Evolutionary conservation across 2,888 invertebrate genomes (phyloP), one percentile per base, ranked within the genome.

Genomic region (Zygaena filipendulae): DNA sequence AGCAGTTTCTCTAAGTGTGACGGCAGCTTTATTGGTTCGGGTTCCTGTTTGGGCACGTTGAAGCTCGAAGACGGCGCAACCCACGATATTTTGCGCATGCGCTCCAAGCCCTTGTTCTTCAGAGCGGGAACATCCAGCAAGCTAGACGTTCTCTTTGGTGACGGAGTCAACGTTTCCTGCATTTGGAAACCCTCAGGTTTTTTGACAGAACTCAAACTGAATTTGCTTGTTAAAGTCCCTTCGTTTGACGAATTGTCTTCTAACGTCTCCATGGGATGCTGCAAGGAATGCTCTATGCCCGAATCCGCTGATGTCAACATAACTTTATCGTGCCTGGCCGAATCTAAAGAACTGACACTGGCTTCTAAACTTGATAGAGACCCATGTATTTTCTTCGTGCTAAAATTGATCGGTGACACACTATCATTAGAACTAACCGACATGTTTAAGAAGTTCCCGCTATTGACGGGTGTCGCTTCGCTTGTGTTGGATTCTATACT

Each of bases 1-100:
- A 87, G 49, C 2, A 88, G 55, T 47, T 85, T 87, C 37, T 87
- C 87, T 27, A 88, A 64, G 47, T 86, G 83, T 4, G 85, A 81
- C 0, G 84, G 83, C 9, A 67, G 30, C 35, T 80, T 81, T 0
- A 53, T 42, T 8, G 75, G 67, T 2, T 77, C 75, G 2, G 50
- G 45, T 4, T 77, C 72, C 2, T 58, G 58, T 33, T 57, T 59
- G 0, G 70, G 64, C 38, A 74, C 53, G 22, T 70, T 62, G 42
- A 75, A 69, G 34, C 72, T 67, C 1, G 75, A 49, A 2, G 79
- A 69, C 1, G 82, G 81, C 3, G 81, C 79, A 8, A 85, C 83
- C 83, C 84, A 84, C 0, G 85, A 85, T 21, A 84, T 80, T 59
- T 86, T 86, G 9, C 86, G 66, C 47, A 79, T 75, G 9, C 82